Percentiles rank a stretch among this genome's conserved stretches.
Conservation (phyloP, 2,797 vertebrate genomes). For the Eulemur mongoz region DNA sequence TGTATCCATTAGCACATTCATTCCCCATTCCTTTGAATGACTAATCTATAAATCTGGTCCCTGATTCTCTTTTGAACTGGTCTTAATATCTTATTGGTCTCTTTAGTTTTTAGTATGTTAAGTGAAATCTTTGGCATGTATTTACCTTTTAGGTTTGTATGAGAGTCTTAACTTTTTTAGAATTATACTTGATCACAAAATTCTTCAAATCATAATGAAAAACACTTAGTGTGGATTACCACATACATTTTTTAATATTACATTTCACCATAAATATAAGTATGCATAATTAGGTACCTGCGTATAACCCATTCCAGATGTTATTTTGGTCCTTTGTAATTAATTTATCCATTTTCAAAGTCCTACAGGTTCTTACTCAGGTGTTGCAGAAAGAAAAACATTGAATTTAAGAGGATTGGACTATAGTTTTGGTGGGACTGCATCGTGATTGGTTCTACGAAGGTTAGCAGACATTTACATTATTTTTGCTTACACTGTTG, state of each 20-base stretch:
- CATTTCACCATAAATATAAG: neutral
- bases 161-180: neutral
- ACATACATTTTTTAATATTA: neutral
- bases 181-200: neutral
- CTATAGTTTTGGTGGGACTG: neutral
- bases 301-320: neutral
- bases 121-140: neutral
- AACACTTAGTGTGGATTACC: neutral
- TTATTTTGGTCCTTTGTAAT: neutral
- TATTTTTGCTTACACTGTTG: neutral
- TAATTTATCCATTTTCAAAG: neutral
- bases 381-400: neutral
- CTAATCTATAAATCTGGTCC: neutral
- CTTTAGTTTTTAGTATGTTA: neutral
- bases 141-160: neutral
- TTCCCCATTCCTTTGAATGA: neutral
- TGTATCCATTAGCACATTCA: neutral
- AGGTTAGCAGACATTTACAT: neutral
- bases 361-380: neutral
- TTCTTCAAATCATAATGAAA: neutral
- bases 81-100: neutral
- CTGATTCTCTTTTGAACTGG: neutral
- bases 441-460: neutral
- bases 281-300: neutral
- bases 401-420: neutral